phyloP scores from a whole-genome alignment of 1,140 invertebrate genomes.

The Pseudomyrmex dendroicus region DNA sequence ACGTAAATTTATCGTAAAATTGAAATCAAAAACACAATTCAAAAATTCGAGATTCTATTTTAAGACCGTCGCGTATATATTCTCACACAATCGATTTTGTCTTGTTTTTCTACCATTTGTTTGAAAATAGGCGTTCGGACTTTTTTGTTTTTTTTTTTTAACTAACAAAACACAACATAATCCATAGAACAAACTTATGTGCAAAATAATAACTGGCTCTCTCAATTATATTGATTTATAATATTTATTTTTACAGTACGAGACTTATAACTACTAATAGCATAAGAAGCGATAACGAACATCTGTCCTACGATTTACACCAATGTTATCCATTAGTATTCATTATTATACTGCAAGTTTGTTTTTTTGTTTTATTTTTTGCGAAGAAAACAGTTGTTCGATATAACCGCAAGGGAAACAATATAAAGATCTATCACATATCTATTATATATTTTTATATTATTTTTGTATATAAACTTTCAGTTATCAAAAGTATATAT shows the following conservation, averaged over 20 bases:
- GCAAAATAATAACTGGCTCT: slow-evolving; percentile 48
- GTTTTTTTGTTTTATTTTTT: not conserved
- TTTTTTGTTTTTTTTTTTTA: too few species aligned
- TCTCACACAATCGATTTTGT: not conserved
- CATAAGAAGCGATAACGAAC: slow-evolving; percentile 83
- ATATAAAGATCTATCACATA: too few species aligned
- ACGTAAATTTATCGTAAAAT: not conserved
- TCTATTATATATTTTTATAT: slow-evolving; percentile 42
- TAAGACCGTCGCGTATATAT: not conserved
- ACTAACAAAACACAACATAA: too few species aligned
- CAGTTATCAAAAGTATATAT: slow-evolving; percentile 80
- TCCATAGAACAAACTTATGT: too few species aligned
- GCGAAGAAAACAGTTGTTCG: too few species aligned
- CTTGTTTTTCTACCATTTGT: not conserved
- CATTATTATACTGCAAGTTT: slow-evolving; percentile 28
- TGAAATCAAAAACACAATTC: not conserved
- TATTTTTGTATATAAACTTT: slow-evolving; percentile 75
- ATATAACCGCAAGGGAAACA: too few species aligned
- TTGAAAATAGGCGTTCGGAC: not conserved
- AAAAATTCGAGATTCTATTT: not conserved
- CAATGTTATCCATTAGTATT: slow-evolving; percentile 71
- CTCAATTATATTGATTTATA: too few species aligned
- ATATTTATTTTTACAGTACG: slow-evolving; percentile 80
- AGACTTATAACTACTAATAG: slow-evolving; percentile 78
- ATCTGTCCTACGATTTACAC: slow-evolving; percentile 82